Evolutionary conservation across 2,797 vertebrate genomes (phyloP), one percentile per base, ranked within the genome.

Genomic region (Gymnodraco acuticeps): DNA sequence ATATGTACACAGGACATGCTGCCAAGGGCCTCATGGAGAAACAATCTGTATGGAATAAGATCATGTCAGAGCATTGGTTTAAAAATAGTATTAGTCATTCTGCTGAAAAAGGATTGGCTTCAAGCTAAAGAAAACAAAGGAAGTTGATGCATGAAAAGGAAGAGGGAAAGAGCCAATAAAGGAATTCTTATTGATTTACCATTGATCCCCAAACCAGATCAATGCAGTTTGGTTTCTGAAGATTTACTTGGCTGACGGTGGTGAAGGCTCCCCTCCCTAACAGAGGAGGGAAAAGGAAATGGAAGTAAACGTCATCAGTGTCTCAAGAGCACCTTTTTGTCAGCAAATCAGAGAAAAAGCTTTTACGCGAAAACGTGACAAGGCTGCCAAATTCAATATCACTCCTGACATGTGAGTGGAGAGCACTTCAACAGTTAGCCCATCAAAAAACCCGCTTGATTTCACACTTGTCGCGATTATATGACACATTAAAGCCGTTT

Each of bases 361-460:
- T 86, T 92, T 81, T 81, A 77, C 63, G 64, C n/a, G 82, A 88
- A 88, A 88, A 82, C 50, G 55, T 82, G 85, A 87, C 87, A 89
- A 47, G 84, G 81, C 88, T 93, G 93, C 90, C 91, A 92, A 84
- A 83, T 87, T 80, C 70, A 86, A 94, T 93, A 76, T 85, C 73
- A 56, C 69, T 83, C 82, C 73, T 87, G 88, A 88, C 81, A 50
- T 75, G 78, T 87, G 87, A 90, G 79, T 54, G 73, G 77, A 78
- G 87, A 87, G 90, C 88, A 86, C 87, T 91, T 86, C 77, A 81
- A 88, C 81, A 75, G 83, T 77, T 92, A 78, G 86, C 69, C 75
- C 82, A 82, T 92, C 87, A 85, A 87, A 85, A 87, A 87, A 85
- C 52, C 64, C 42, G 86, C 88, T 80, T 92, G 87, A 88, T 92